These are phyloP conservation scores for Ormyrus nitidulus DNA, from an alignment of 2,888 invertebrate genomes.

Conservation along the genomic window DNA sequence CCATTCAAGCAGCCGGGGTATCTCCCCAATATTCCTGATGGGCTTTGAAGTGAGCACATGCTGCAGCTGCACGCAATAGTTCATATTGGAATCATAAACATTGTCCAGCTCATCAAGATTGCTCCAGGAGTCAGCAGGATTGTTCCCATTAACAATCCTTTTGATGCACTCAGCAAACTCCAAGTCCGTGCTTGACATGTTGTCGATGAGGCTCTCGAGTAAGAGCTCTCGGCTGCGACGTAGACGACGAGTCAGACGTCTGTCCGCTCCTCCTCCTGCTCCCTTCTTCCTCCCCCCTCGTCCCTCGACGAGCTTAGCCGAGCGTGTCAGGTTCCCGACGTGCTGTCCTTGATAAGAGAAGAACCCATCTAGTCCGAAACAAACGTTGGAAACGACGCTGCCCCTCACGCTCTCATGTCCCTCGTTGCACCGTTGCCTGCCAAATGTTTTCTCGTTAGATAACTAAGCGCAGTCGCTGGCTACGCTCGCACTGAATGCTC, in stretches of 20 bases:
- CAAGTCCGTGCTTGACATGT: neutral
- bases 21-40: slow-evolving; percentile 62
- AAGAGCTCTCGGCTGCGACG: too few species aligned
- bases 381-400: too few species aligned
- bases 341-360: slow-evolving; percentile 14
- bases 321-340: slow-evolving; percentile 7
- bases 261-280: neutral
- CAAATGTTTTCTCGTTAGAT: too few species aligned
- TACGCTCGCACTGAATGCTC: neutral
- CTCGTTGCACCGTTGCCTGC: too few species aligned
- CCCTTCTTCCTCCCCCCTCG: neutral
- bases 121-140: slow-evolving; percentile 5
- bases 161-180: slow-evolving; percentile 25
- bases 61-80: slow-evolving; percentile 21
- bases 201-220: neutral
- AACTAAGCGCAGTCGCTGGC: neutral
- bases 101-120: slow-evolving; percentile 56
- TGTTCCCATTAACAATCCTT: slow-evolving; percentile 2
- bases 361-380: slow-evolving; percentile 14
- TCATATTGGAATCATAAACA: slow-evolving; percentile 39
- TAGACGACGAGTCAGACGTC: too few species aligned
- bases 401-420: too few species aligned
- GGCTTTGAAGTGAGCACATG: slow-evolving; percentile 24
- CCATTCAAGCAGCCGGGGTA: slow-evolving; percentile 66
- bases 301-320: neutral